Evolutionary conservation across 2,113 vertebrate species (phyloP).

Genomic region (Petaurus breviceps): DNA sequence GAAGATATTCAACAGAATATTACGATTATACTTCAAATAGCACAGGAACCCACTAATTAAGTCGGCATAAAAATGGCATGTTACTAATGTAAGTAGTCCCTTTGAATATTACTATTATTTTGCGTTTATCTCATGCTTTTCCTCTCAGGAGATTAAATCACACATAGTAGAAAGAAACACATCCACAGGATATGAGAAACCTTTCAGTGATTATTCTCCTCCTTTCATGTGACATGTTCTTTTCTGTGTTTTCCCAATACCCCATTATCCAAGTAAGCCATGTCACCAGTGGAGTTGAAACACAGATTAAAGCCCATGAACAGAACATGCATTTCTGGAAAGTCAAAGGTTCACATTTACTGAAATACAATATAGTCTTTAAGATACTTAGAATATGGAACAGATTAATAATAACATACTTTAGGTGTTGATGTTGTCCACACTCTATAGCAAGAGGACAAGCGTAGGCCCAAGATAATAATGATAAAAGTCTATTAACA

Average conservation of each 20-base stretch:
- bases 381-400: slow-evolving; percentile 19
- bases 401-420: slow-evolving; percentile 21
- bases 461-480: slow-evolving; percentile 43
- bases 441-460: neutral
- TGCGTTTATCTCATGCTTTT: neutral
- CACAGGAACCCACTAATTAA: neutral
- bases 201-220: neutral
- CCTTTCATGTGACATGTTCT: slow-evolving; percentile 3
- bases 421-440: neutral
- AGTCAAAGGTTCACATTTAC: neutral
- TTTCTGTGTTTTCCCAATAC: neutral
- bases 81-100: neutral
- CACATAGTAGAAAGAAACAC: neutral
- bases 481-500: slow-evolving; percentile 61
- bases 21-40: fast-evolving
- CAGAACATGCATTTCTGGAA: neutral
- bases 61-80: fast-evolving
- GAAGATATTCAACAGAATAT: neutral
- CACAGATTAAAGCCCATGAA: slow-evolving; percentile 1
- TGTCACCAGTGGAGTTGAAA: slow-evolving; percentile 25
- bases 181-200: neutral
- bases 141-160: neutral
- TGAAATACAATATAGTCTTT: slow-evolving; percentile 32
- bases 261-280: slow-evolving; percentile 16
- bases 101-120: neutral